phyloP scores from a whole-genome alignment of 2,113 vertebrate species.

The Macquaria ambigua region DNA sequence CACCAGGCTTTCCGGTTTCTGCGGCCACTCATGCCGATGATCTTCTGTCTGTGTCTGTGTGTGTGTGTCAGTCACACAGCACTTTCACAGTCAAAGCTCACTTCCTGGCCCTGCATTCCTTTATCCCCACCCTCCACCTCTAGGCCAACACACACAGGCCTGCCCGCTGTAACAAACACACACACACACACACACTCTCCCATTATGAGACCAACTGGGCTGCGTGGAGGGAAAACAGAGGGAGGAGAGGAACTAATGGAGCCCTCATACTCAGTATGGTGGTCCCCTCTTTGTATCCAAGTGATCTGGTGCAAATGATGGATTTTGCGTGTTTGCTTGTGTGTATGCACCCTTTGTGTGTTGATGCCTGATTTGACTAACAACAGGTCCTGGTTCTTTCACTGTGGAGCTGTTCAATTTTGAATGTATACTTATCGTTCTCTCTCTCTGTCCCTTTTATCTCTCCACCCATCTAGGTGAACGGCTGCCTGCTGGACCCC shows the following conservation, averaged over 20 bases:
- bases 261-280: conserved; percentile 11
- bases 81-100: conserved; percentile 75
- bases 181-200: conserved; percentile 40
- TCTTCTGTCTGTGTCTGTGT: conserved; percentile 48
- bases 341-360: neutral
- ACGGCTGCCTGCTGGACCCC: conserved; percentile 95
- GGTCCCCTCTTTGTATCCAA: neutral
- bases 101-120: conserved; percentile 81
- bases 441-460: neutral
- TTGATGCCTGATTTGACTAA: neutral
- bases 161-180: conserved; percentile 44
- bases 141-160: conserved; percentile 49
- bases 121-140: conserved; percentile 59
- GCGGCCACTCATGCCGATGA: conserved; percentile 78
- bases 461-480: conserved; percentile 84
- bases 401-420: neutral
- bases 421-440: conserved; percentile 1
- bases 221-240: conserved; percentile 29
- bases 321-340: neutral
- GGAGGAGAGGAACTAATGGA: conserved; percentile 8
- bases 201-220: conserved; percentile 26
- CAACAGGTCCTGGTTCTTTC: neutral
- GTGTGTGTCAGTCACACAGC: conserved; percentile 55
- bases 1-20: conserved; percentile 76
- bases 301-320: neutral